Evolutionary conservation across 1,140 invertebrate species (phyloP), one percentile per base, ranked within the genome.

Genomic region (Drosophila virilis): DNA sequence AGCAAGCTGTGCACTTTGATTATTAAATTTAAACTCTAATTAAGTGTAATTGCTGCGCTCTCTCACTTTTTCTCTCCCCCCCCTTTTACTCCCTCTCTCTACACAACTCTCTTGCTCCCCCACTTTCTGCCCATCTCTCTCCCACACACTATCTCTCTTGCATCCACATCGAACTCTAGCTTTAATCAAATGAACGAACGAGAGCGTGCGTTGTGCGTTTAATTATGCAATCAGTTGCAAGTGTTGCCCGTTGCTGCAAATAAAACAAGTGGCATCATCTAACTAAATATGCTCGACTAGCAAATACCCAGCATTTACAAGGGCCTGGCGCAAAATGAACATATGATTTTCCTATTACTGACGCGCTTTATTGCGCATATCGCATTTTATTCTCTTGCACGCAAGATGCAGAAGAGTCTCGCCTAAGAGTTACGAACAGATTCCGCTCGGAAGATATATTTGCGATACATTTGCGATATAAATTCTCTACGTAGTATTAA

Each of bases 21-120:
- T 66, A 83, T 79, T 84, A 66, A 79, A 79, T 82, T 75, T 73
- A 70, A 77, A 55, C 75, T 72, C 74, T 88, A 86, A 86, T 86
- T 80, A 86, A 88, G 65, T 68, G 71, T 86, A 82, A 85, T 88
- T 78, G 70, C 77, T 48, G 22, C 55, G 71, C 4, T 33, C n/a
- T 40, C 4, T 32, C 12, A 46, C 48, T 54, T 9, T 37, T 15
- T 57, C 8, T 48, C 13, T 17, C 13, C 40, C 9, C 40, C 17
- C n/a, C n/a, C n/a, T n/a, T n/a, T n/a, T n/a, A n/a, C 10, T 17
- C 22, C 45, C 5, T 37, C 12, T 45, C 33, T 33, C 12, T 37
- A 13, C 15, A 1, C 17, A 22, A 22, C 17, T 17, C 51, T n/a
- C 10, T 69, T 67, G 55, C 57, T 76, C 42, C 46, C 42, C 61